These are phyloP conservation scores for Cosmorhoe ocellata DNA, from an alignment of 2,888 invertebrate genomes.

Conservation along the genomic window DNA sequence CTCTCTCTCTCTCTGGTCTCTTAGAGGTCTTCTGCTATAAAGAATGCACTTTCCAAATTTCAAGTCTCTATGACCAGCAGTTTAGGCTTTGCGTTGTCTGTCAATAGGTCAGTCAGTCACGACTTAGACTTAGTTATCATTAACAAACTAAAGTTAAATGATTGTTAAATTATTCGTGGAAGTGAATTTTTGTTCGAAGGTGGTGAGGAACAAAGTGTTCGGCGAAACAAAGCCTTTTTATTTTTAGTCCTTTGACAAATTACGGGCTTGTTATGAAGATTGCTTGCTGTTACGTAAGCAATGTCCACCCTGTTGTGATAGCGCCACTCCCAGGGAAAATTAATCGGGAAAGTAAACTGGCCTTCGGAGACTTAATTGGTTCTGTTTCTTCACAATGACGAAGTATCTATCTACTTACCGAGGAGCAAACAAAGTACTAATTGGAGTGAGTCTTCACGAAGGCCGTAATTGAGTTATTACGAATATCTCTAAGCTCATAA, in stretches of 20 bases:
- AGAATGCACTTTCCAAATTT: background rate
- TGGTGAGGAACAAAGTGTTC: conserved; percentile 8
- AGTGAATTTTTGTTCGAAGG: too few species aligned
- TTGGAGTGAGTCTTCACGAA: conserved; percentile 41
- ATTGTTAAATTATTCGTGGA: background rate
- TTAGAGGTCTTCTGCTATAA: too few species aligned
- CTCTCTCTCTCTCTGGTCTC: too few species aligned
- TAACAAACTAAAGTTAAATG: background rate
- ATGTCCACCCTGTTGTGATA: conserved; percentile 38
- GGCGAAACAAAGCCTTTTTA: conserved; percentile 14
- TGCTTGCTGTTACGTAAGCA: conserved; percentile 27
- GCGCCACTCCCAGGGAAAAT: conserved; percentile 58
- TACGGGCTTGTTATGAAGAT: conserved; percentile 29
- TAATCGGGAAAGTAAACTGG: conserved; percentile 71
- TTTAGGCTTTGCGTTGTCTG: too few species aligned
- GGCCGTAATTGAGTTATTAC: conserved; percentile 22
- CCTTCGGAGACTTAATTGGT: conserved; percentile 68
- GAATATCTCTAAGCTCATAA: conserved; percentile 21
- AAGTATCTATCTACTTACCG: conserved; percentile 33
- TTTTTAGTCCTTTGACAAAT: conserved; percentile 27
- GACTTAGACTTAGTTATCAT: background rate
- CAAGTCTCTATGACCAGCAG: too few species aligned
- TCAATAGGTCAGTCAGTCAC: too few species aligned
- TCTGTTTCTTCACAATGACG: conserved; percentile 51
- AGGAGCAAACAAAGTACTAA: conserved; percentile 51